Conservation (phyloP, 1,140 invertebrate genomes). For the Penaeus indicus region DNA sequence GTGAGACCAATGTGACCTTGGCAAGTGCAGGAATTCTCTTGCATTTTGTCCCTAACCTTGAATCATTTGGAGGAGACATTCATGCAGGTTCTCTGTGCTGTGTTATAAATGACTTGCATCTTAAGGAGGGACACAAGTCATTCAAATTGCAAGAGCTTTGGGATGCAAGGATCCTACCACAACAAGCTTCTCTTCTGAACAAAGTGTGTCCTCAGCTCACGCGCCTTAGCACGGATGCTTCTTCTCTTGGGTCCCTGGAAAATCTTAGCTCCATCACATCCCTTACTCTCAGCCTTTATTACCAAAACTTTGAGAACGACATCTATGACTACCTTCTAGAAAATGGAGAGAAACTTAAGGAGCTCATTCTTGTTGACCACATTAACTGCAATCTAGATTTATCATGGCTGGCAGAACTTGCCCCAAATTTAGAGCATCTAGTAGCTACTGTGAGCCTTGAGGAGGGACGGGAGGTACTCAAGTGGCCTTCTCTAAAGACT, state of each 20-base stretch:
- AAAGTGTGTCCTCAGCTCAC: conserved; percentile 18
- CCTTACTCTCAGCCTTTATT: background rate
- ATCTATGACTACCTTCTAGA: background rate
- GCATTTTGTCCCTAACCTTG: conserved; percentile 29
- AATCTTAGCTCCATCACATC: background rate
- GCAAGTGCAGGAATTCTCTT: conserved; percentile 11
- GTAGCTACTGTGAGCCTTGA: background rate
- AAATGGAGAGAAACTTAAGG: background rate
- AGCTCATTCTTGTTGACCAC: conserved; percentile 4
- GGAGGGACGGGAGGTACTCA: background rate
- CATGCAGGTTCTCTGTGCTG: conserved; percentile 1
- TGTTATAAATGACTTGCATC: conserved; percentile 12
- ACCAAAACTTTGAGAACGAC: background rate
- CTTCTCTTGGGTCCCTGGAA: background rate
- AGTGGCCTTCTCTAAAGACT: background rate
- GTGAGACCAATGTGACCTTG: conserved; percentile 7
- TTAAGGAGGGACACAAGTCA: background rate
- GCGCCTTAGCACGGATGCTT: background rate
- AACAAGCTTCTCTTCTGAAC: conserved; percentile 12
- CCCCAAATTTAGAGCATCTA: background rate
- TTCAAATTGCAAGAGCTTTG: conserved; percentile 26
- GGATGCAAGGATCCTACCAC: background rate
- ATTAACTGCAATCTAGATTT: background rate
- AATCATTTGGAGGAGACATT: conserved; percentile 41
- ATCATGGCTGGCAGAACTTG: background rate